Evolutionary conservation across 2,888 invertebrate genomes (phyloP).

Genomic region (Metopia argyrocephala): DNA sequence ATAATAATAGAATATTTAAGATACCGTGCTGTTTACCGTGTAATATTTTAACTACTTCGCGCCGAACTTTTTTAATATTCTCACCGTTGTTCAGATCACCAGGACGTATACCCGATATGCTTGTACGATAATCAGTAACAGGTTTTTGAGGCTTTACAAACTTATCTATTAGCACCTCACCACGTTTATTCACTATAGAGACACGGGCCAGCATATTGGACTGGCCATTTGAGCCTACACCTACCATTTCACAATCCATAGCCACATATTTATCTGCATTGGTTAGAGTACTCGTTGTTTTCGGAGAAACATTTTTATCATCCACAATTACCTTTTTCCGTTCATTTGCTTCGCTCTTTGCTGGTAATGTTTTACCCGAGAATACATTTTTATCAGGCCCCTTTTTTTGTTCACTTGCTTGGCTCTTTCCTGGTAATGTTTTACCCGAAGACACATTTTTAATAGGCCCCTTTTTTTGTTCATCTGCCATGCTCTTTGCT

Average conservation of each 20-base stretch:
- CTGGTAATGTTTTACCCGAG: too few relatives aligned
- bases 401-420: too few relatives aligned
- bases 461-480: constrained; percentile 23
- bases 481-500: too few relatives aligned
- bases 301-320: not conserved
- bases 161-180: constrained; percentile 91
- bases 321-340: not conserved
- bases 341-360: too few relatives aligned
- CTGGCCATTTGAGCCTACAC: constrained; percentile 86
- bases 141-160: constrained; percentile 88
- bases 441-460: too few relatives aligned
- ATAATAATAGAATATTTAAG: not conserved
- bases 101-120: constrained; percentile 90
- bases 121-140: constrained; percentile 88
- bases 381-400: too few relatives aligned
- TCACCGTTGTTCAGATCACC: constrained; percentile 85
- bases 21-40: constrained; percentile 79
- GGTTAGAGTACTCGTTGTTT: constrained; percentile 68
- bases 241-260: constrained; percentile 98
- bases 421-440: too few relatives aligned
- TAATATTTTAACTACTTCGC: constrained; percentile 87
- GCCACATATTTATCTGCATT: constrained; percentile 84
- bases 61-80: constrained; percentile 84
- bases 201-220: constrained; percentile 92
- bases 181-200: constrained; percentile 90